Evolutionary conservation across 2,888 invertebrate species (phyloP), one percentile per base, ranked within the genome.

Genomic region (Epinotia nisella): DNA sequence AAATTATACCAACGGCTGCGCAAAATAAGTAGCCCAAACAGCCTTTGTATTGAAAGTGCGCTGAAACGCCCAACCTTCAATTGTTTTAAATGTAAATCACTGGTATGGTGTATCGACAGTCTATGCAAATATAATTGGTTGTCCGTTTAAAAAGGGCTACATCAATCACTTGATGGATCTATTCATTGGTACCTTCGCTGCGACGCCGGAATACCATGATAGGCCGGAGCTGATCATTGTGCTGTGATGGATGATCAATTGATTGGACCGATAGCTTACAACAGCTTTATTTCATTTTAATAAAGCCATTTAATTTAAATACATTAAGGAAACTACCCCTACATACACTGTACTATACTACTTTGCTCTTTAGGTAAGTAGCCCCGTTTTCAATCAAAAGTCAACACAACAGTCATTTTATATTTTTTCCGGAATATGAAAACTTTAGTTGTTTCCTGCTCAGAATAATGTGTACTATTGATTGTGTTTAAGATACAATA

Each of bases 141-240:
- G 41, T 45, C 58, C 45, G 45, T 24, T 55, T 41, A 58, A 58
- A 69, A 69, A 19, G 58, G 62, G 64, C 73, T 69, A 64, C 55
- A 72, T 73, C 72, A 68, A 73, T 73, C 72, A 68, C 41, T 58
- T 62, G 64, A 69, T 62, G 58, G 62, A 73, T 73, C 62, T 51
- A 69, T 62, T 39, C 56, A 71, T 41, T 68, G 49, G 41, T 69
- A 67, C 49, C 73, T 73, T 58, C 62, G 68, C 53, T 19, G 39
- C 51, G 56, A 62, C 62, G 72, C 61, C 61, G 60, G 61, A 55
- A 68, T 67, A 72, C 49, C 67, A 39, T 49, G 56, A 56, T 67
- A 72, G 70, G 55, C 62, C 21, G 29, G 49, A 45, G 19, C 41
- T 61, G 53, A 35, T 55, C 72, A 39, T 39, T 68, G 41, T 68